Percentiles rank a stretch among this genome's conserved stretches.
phyloP scores from a whole-genome alignment of 2,797 vertebrate genomes.

The Sarcoramphus papa region DNA sequence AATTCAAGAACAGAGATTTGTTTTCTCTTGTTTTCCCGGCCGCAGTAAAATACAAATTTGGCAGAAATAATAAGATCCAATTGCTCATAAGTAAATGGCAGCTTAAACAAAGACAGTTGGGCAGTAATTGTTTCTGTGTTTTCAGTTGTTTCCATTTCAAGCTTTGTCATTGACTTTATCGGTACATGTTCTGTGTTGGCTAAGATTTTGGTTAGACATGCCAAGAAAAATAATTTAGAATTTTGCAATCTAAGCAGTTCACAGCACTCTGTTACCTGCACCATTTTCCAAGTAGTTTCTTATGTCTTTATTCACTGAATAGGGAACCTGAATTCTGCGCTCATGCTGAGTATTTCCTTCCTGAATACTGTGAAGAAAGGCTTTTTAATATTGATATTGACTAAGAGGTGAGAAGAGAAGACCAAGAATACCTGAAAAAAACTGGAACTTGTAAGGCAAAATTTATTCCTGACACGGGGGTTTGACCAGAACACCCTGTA shows the following conservation, averaged over 20 bases:
- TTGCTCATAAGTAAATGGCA: slow-evolving; percentile 69
- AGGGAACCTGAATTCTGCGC: not conserved
- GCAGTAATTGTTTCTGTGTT: slow-evolving; percentile 45
- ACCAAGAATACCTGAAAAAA: not conserved
- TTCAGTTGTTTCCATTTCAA: not conserved
- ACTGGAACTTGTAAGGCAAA: not conserved
- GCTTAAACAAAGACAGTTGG: slow-evolving; percentile 63
- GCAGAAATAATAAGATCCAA: slow-evolving; percentile 70
- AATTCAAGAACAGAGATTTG: slow-evolving; percentile 1
- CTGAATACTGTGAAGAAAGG: not conserved
- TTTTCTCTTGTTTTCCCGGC: not conserved
- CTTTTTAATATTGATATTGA: not conserved
- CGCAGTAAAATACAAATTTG: slow-evolving; percentile 61
- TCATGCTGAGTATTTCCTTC: not conserved
- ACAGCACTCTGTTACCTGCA: not conserved
- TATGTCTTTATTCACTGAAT: not conserved
- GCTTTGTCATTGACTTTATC: slow-evolving; percentile 58
- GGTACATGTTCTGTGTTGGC: slow-evolving; percentile 9
- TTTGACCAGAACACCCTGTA: not conserved
- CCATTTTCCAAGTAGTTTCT: not conserved
- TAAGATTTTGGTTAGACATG: slow-evolving; percentile 28
- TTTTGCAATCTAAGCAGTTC: not conserved
- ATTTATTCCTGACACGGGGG: not conserved
- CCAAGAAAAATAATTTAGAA: not conserved
- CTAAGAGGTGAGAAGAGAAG: not conserved